These are phyloP conservation scores for Protobothrops flavoviridis DNA, from an alignment of 2,113 vertebrate genomes.

Conservation along the genomic window DNA sequence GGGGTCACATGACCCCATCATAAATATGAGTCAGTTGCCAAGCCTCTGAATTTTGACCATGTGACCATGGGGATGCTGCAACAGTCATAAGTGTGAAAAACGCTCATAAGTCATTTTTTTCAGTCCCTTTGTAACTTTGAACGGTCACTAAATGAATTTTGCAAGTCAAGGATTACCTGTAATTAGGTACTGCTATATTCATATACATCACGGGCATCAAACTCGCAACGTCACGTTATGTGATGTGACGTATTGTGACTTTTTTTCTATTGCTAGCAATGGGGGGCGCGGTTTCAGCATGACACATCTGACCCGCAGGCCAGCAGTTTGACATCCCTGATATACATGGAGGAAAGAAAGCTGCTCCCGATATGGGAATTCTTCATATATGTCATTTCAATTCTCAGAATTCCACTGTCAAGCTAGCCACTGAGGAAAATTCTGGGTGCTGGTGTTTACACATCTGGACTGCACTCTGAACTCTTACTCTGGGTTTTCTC, in stretches of 20 bases:
- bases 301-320: too few species aligned
- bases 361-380: neutral
- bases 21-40: neutral
- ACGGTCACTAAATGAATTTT: too few species aligned
- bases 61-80: neutral
- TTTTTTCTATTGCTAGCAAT: too few species aligned
- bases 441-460: neutral
- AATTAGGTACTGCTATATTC: slow-evolving; percentile 6
- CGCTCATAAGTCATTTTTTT: neutral
- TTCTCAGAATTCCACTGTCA: neutral
- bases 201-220: neutral
- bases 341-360: neutral
- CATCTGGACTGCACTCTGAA: neutral
- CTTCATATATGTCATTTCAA: neutral
- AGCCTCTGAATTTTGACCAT: neutral
- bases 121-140: neutral
- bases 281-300: too few species aligned
- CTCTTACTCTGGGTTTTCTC: slow-evolving; percentile 31
- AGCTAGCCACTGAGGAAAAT: neutral
- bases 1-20: neutral
- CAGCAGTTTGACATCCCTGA: too few species aligned
- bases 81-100: neutral
- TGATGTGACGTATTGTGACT: too few species aligned
- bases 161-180: too few species aligned
- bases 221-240: too few species aligned